Evolutionary conservation across 2,797 vertebrate genomes (phyloP), one percentile per base, ranked within the genome.

Genomic region (Arctocebus calabarensis): DNA sequence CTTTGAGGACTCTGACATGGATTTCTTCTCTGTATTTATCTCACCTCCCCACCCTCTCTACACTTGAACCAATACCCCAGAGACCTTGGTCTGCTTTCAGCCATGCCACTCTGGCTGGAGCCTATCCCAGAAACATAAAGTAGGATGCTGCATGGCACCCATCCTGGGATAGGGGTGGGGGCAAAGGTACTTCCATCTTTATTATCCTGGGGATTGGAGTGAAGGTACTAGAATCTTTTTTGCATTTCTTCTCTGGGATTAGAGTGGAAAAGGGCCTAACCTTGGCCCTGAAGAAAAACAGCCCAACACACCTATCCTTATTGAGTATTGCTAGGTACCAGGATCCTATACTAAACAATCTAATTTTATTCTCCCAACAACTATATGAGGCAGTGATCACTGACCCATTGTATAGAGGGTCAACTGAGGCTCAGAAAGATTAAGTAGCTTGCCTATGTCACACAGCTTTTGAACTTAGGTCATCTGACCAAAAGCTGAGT

Each of bases 231-330:
- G 66, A 92, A 82, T 2, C 45, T 40, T 7, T 64, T 92, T 79
- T 85, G 59, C 40, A 32, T 64, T 81, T 90, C 84, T 94, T 61
- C 57, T 77, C 66, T 61, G 55, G 71, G 34, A 68, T 82, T 71
- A 86, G 64, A 64, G 27, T 71, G 22, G 66, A 61, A 32, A 78
- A 77, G 79, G 77, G 23, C 52, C 94, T 94, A 88, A 92, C 87
- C 90, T 96, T 95, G 96, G 93, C 62, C 91, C 94, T 96, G 55
- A 96, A 87, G 84, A 91, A 62, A 91, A 95, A 84, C 59, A 74
- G 55, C 90, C 84, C 52, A 77, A 84, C 55, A 82, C 61, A 68
- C 64, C 68, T 90, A 52, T 68, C 75, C n/a, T 19, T 59, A 40
- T 7, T 84, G 48, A 78, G 52, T 75, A 87, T 25, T 77, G 40